These are phyloP conservation scores for Nyleta sp. DNA, from an alignment of 2,888 invertebrate species.

Conservation along the genomic window DNA sequence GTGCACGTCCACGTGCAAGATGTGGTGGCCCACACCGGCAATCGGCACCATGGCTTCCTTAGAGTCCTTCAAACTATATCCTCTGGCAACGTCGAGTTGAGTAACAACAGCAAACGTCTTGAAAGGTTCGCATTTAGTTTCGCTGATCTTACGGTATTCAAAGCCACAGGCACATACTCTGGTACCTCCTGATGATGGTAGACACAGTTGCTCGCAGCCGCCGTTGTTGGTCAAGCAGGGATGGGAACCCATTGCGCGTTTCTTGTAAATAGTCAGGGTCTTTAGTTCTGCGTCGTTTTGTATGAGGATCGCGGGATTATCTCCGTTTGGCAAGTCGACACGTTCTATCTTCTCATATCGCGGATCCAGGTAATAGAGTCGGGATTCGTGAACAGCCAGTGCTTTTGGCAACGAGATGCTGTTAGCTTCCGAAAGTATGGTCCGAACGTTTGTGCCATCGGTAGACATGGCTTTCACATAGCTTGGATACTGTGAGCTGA, in stretches of 20 bases:
- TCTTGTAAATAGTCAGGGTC: slow-evolving; percentile 94
- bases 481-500: slow-evolving; percentile 91
- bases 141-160: slow-evolving; percentile 92
- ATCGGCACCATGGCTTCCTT: slow-evolving; percentile 98
- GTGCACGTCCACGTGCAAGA: slow-evolving; percentile 95
- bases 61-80: slow-evolving; percentile 92
- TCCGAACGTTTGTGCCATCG: slow-evolving; percentile 88
- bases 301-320: slow-evolving; percentile 88
- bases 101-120: slow-evolving; percentile 97
- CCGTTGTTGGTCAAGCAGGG: slow-evolving; percentile 94
- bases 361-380: slow-evolving; percentile 94
- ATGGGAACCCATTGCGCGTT: slow-evolving; percentile 91
- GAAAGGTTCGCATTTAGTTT: slow-evolving; percentile 90
- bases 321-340: slow-evolving; percentile 91
- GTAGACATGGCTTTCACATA: slow-evolving; percentile 88
- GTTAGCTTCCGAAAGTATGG: slow-evolving; percentile 87
- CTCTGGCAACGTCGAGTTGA: slow-evolving; percentile 93
- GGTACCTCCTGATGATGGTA: slow-evolving; percentile 91
- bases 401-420: slow-evolving; percentile 91
- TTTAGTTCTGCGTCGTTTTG: slow-evolving; percentile 95
- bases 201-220: slow-evolving; percentile 96
- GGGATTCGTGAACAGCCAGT: slow-evolving; percentile 91
- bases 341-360: slow-evolving; percentile 94
- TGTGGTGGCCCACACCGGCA: slow-evolving; percentile 94
- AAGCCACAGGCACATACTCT: slow-evolving; percentile 95